phyloP scores from a whole-genome alignment of 2,797 vertebrate genomes.

The Lemur catta region DNA sequence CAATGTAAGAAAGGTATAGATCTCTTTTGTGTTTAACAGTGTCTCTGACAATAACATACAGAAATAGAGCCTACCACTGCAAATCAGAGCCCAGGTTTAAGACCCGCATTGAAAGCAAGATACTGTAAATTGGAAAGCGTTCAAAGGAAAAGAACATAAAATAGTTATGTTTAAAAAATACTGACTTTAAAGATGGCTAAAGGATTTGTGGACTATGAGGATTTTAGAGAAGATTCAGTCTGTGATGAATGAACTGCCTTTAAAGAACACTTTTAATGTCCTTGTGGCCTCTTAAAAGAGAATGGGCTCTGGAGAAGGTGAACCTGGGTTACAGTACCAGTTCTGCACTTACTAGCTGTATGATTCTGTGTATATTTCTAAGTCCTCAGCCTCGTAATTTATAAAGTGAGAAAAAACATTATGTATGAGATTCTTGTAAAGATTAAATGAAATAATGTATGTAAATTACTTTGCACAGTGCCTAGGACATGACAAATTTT shows the following conservation, averaged over 20 bases:
- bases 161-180: constrained; percentile 35
- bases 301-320: background rate
- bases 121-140: constrained; percentile 2
- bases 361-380: background rate
- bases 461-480: background rate
- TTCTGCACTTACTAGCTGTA: background rate
- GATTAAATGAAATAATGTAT: background rate
- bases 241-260: background rate
- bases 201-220: background rate
- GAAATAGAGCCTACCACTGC: background rate
- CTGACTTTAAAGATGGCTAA: background rate
- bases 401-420: background rate
- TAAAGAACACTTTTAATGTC: background rate
- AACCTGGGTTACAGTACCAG: background rate
- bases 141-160: constrained; percentile 46
- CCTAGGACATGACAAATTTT: background rate
- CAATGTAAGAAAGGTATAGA: background rate
- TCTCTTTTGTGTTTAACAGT: background rate
- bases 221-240: background rate
- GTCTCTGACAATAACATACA: background rate
- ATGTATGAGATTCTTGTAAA: background rate
- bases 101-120: background rate
- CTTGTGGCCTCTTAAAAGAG: background rate
- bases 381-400: background rate
- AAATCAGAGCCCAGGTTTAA: background rate